Evolutionary conservation across 2,797 vertebrate genomes (phyloP).

Genomic region (Jordanella pulchra): DNA sequence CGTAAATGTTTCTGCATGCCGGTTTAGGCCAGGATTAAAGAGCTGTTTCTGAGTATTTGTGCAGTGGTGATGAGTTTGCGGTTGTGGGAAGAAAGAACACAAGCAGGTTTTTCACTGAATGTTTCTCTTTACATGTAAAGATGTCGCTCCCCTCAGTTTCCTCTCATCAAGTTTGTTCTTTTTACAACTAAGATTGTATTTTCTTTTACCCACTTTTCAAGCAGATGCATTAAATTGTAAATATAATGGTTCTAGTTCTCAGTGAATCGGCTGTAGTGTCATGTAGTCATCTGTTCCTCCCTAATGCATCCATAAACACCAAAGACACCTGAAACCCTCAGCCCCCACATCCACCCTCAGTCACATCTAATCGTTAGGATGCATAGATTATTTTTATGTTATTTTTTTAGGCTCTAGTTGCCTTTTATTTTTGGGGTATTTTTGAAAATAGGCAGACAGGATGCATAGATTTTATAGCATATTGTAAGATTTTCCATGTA

Average conservation of each 20-base stretch:
- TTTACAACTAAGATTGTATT: constrained; percentile 22
- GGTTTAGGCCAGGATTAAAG: constrained; percentile 26
- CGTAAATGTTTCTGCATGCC: constrained; percentile 47
- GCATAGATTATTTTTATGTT: too few species aligned
- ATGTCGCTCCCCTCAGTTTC: constrained; percentile 40
- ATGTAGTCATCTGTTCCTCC: neutral
- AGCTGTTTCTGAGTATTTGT: constrained; percentile 19
- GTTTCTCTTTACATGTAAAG: constrained; percentile 13
- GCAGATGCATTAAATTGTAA: neutral
- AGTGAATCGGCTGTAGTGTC: neutral
- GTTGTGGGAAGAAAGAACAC: constrained; percentile 13
- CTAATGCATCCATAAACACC: constrained; percentile 41
- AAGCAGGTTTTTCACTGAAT: constrained; percentile 36
- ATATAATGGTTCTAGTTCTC: neutral
- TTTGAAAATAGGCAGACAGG: too few species aligned
- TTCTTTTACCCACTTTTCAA: constrained; percentile 10
- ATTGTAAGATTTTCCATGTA: neutral
- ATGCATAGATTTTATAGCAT: too few species aligned
- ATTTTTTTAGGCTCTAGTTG: too few species aligned
- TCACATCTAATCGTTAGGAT: too few species aligned
- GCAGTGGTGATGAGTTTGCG: neutral
- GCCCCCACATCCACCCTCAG: neutral
- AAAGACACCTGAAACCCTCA: constrained; percentile 44
- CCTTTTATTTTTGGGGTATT: too few species aligned
- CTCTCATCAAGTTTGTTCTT: constrained; percentile 8